Evolutionary conservation across 2,113 vertebrate species (phyloP).

Genomic region (Xenopus tropicalis): DNA sequence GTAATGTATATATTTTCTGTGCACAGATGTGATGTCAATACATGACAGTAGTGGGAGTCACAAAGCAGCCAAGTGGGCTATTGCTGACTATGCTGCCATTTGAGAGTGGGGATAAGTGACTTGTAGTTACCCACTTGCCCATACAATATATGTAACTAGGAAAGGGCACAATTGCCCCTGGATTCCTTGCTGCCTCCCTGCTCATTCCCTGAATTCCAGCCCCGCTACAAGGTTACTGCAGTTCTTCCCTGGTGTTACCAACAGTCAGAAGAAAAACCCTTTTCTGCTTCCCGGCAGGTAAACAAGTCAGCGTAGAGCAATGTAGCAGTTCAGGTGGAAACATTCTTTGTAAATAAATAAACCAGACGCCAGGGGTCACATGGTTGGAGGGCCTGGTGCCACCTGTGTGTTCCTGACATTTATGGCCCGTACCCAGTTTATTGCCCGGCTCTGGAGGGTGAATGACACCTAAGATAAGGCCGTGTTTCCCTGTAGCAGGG

Average conservation of each 20-base stretch:
- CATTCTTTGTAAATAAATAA: slow-evolving; percentile 35
- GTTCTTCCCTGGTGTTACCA: slow-evolving; percentile 45
- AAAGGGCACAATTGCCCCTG: no score
- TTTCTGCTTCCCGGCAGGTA: not conserved
- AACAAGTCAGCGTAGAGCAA: not conserved
- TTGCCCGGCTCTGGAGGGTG: slow-evolving; percentile 24
- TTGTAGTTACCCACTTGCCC: no score
- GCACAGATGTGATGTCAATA: no score
- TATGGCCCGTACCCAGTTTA: slow-evolving; percentile 36
- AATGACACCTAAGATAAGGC: slow-evolving; percentile 45
- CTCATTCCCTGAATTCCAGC: slow-evolving; percentile 2
- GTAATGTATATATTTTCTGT: no score
- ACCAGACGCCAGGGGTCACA: slow-evolving; percentile 4
- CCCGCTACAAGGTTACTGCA: not conserved
- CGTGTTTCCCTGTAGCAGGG: not conserved
- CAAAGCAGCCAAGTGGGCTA: no score
- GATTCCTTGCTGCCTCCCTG: no score
- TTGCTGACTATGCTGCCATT: no score
- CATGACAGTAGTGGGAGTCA: no score
- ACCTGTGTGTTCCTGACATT: slow-evolving; percentile 41
- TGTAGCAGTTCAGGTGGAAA: not conserved
- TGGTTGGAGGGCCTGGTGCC: slow-evolving; percentile 20
- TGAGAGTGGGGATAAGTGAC: no score
- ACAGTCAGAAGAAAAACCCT: not conserved
- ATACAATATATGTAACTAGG: no score